These are phyloP conservation scores for Antitype chi DNA, from an alignment of 2,888 invertebrate genomes.

Conservation along the genomic window DNA sequence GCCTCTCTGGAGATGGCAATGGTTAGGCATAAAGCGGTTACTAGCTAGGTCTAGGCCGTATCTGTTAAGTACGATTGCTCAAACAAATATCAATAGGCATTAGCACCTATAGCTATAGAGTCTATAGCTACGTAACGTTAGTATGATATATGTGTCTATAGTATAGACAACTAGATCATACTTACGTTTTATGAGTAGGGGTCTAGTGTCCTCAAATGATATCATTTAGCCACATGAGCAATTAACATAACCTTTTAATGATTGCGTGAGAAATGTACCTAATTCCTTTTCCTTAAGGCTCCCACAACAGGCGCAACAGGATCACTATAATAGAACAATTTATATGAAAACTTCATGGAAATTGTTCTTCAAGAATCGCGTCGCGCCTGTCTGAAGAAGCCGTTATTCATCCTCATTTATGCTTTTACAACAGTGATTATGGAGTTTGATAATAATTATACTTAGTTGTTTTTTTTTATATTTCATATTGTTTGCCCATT, in stretches of 20 bases:
- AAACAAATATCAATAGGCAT: constrained; percentile 2
- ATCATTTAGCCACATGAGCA: not conserved
- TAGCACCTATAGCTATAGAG: not conserved
- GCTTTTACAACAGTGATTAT: not conserved
- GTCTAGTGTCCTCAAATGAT: not conserved
- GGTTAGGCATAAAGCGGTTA: not conserved
- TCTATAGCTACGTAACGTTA: too few relatives aligned
- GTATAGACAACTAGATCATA: too few relatives aligned
- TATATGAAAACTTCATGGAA: too few relatives aligned
- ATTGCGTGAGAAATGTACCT: not conserved
- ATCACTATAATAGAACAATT: too few relatives aligned
- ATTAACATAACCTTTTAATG: not conserved
- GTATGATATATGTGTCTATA: too few relatives aligned
- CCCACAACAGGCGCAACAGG: too few relatives aligned
- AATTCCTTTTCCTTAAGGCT: too few relatives aligned
- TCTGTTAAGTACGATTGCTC: constrained; percentile 12
- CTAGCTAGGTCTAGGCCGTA: constrained; percentile 17
- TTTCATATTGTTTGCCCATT: not conserved
- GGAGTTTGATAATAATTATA: not conserved
- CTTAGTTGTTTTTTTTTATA: not conserved
- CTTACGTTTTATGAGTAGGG: not conserved
- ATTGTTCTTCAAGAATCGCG: too few relatives aligned
- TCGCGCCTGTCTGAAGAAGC: too few relatives aligned
- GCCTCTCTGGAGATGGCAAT: not conserved
- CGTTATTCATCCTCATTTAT: not conserved